Percentiles rank a stretch among this genome's conserved stretches.
phyloP scores from a whole-genome alignment of 2,888 invertebrate species.

The Nemotelus pantherinus region DNA sequence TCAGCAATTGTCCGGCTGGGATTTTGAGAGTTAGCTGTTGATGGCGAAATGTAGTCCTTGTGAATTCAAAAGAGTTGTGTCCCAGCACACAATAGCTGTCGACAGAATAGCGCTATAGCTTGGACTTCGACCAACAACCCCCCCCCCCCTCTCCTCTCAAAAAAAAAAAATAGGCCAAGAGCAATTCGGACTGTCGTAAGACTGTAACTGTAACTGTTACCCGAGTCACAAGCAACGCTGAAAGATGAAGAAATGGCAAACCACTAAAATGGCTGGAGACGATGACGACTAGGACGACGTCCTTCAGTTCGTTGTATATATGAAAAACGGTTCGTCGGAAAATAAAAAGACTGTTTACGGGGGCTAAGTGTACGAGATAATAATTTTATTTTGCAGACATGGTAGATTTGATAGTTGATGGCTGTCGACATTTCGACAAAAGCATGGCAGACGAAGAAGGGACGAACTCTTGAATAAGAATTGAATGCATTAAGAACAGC shows the following conservation, averaged over 20 bases:
- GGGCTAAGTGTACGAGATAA: neutral
- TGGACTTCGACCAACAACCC: neutral
- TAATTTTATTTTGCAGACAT: constrained; percentile 20
- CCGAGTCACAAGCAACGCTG: no score
- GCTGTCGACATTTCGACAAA: neutral
- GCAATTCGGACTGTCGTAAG: no score
- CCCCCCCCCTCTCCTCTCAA: neutral
- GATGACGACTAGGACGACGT: neutral
- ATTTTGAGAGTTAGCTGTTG: constrained; percentile 36
- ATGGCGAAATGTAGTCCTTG: constrained; percentile 25
- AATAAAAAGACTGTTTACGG: constrained; percentile 19
- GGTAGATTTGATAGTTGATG: constrained; percentile 17
- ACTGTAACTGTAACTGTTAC: no score
- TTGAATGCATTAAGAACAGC: no score
- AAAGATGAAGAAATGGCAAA: no score
- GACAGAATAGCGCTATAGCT: neutral
- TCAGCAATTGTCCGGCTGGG: constrained; percentile 37
- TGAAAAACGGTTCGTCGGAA: neutral
- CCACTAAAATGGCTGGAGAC: no score
- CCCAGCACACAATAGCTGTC: constrained; percentile 15
- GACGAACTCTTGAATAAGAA: no score
- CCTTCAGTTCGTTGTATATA: neutral
- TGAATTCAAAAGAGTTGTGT: constrained; percentile 27
- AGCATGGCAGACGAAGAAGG: no score
- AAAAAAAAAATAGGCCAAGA: no score